Base-by-base conservation (phyloP, 2,888 invertebrate species). In the Eucera pruinosa region DNA sequence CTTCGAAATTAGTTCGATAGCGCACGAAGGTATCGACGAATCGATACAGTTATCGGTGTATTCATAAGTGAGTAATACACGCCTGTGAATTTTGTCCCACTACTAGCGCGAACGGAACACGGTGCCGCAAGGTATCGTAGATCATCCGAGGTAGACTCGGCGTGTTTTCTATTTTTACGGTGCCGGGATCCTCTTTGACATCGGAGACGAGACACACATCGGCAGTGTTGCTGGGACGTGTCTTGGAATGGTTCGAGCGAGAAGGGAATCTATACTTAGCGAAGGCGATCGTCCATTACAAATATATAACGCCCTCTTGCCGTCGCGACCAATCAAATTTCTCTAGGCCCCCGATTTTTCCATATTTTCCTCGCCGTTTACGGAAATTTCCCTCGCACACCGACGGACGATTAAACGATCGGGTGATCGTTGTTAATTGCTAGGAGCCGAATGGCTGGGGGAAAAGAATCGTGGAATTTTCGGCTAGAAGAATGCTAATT, bases 201-300 rank as follows among this genome's bases (percentile, higher is more conserved):
- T 78, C 85, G 84, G 85, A 85, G 84, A 82, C 77, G 86, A 66
- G 70, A 70, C 79, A 72, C 58, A 70, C 61, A 66, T 64, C 60
- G 62, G 43, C n/a, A 64, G 69, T 39, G 71, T 55, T 13, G 77
- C 64, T 55, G 80, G 71, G 66, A 74, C 77, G 81, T 72, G 82
- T 78, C 86, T 85, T 73, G 78, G 85, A 84, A 85, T 85, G 86
- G 85, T 54, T 64, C 79, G 84, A 70, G 67, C 71, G 69, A 79
- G 79, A 57, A n/a, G 77, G 43, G 80, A 70, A 74, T 84, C 85
- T 85, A 85, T 78, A 86, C 86, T 85, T 85, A 85, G 85, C 82
- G 72, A 71, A 75, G 61, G 73, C 79, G 81, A 78, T 78, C 79
- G 71, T 54, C 60, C 71, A 76, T 78, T 79, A 72, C 68, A 67